phyloP scores from a whole-genome alignment of 2,113 vertebrate genomes.

The Ploceus nigricollis region DNA sequence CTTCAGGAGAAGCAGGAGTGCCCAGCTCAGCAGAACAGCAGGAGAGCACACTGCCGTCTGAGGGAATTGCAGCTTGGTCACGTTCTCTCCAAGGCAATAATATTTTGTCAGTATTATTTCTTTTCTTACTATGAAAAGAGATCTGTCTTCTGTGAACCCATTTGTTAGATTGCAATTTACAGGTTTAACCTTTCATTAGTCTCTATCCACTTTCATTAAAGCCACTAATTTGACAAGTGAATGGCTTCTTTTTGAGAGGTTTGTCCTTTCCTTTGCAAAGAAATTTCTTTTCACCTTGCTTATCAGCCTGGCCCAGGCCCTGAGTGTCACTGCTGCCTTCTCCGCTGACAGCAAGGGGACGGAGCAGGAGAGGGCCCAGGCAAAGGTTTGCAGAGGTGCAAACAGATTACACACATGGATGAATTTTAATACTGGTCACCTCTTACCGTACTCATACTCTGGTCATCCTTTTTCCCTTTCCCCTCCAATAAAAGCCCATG shows the following conservation, averaged over 20 bases:
- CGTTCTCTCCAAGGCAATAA: conserved; percentile 1
- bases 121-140: conserved; percentile 2
- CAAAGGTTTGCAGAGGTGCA: background rate
- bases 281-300: background rate
- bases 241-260: conserved; percentile 32
- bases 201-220: conserved; percentile 54
- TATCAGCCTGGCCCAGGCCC: background rate
- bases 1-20: background rate
- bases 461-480: background rate
- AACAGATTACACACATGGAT: background rate
- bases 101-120: conserved; percentile 44
- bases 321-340: background rate
- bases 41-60: background rate
- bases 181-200: conserved; percentile 64
- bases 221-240: conserved; percentile 54
- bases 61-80: background rate
- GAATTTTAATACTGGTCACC: background rate
- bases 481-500: background rate
- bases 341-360: background rate
- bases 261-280: conserved; percentile 31
- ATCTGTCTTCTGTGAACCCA: background rate
- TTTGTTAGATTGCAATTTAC: conserved; percentile 54
- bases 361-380: background rate
- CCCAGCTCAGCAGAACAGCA: conserved; percentile 18
- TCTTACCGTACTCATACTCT: background rate